Base-by-base conservation (phyloP, 2,797 vertebrate species). In the Chaunax sp. region DNA sequence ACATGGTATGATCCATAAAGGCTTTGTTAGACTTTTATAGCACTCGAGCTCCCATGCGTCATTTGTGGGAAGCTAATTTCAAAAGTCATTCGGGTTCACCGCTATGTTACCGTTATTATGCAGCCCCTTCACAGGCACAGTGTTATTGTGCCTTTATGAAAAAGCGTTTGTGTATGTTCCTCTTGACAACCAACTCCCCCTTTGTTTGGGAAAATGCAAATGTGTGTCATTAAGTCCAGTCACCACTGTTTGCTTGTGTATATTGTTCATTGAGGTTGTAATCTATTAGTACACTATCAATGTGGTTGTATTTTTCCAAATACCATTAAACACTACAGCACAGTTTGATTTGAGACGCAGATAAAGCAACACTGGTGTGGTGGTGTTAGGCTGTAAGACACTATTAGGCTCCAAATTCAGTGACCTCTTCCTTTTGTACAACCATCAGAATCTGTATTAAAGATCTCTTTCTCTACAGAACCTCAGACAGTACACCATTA, bases 41-140 rank as follows among this genome's bases (percentile, higher is more conserved):
- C 87, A 82, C 83, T 86, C 84, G 70, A 81, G 88, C 74, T 83
- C 72, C 66, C 73, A 58, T 86, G 84, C 60, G 40, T 90, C 84
- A 81, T 85, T 89, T 87, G 78, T 82, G 57, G 74, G 69, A 89
- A 84, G 83, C 75, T 81, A 47, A 87, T 89, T 84, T 78, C 65
- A 73, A 61, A 87, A 86, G 79, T 83, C 59, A 70, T 76, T 64
- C 25, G 53, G 83, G 78, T 83, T 81, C 74, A 54, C 35, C 1
- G 46, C 63, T 62, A 83, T 56, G 68, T 72, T 75, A 55, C 52
- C 2, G 59, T 80, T 78, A 80, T 88, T 87, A 74, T 53, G 58
- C 76, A 69, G 69, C 26, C 56, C 56, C 33, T 57, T 63, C 23
- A 64, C 49, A 78, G 65, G 82, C 64, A 33, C 64, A 18, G 49